phyloP scores from a whole-genome alignment of 2,888 invertebrate species.

The Cheilosia vernalis region DNA sequence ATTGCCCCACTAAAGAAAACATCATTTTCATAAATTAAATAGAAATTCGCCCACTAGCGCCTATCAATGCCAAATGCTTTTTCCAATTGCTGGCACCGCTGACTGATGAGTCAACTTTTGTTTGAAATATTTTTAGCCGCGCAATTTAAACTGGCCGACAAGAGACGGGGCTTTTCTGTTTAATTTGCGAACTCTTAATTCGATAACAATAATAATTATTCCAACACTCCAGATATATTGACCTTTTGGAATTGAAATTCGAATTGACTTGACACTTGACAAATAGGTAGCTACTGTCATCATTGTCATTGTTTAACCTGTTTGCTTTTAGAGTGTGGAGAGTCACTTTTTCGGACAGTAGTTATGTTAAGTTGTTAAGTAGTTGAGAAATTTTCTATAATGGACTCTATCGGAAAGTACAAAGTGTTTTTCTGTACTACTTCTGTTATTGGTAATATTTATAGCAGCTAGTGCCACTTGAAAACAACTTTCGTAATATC shows the following conservation, averaged over 20 bases:
- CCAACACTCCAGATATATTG: constrained; percentile 11
- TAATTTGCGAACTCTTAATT: neutral
- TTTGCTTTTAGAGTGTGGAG: neutral
- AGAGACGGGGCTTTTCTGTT: neutral
- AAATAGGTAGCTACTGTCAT: neutral
- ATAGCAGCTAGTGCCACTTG: neutral
- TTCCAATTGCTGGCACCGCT: neutral
- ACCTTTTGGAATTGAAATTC: neutral
- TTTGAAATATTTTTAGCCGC: constrained; percentile 25
- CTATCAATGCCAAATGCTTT: neutral
- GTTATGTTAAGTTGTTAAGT: no score
- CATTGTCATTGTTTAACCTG: neutral
- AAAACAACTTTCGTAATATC: neutral
- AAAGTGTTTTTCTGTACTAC: neutral
- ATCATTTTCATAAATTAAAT: neutral
- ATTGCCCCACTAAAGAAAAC: no score
- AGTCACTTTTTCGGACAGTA: neutral
- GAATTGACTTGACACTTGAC: neutral
- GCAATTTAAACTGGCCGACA: neutral
- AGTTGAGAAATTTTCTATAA: neutral
- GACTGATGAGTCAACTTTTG: constrained; percentile 1
- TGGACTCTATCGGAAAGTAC: neutral
- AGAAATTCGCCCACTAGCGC: constrained; percentile 2
- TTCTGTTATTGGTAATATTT: neutral
- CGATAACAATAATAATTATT: neutral